Conservation (phyloP, 1,140 invertebrate species). For the Rhizoglyphus robini region DNA sequence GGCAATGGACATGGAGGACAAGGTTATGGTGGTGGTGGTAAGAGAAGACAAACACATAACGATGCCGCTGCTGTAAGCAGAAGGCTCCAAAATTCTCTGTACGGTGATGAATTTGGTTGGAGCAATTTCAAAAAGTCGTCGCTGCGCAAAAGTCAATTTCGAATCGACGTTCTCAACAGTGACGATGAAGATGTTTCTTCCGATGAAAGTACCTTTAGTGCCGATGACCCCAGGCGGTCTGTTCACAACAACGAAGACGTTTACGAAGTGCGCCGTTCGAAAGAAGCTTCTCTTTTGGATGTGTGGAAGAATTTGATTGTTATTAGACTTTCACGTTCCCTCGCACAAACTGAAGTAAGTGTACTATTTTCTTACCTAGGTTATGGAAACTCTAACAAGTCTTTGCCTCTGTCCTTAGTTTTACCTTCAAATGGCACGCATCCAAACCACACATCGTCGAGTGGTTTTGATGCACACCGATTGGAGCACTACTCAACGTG, state of each 20-base stretch:
- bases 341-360: slow-evolving; percentile 9
- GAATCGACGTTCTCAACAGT: neutral
- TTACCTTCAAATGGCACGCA: slow-evolving; percentile 21
- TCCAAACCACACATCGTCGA: slow-evolving; percentile 22
- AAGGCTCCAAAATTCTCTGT: neutral
- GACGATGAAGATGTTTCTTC: neutral
- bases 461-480: slow-evolving; percentile 22
- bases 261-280: neutral
- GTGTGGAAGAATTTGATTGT: slow-evolving; percentile 15
- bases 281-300: neutral
- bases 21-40: neutral
- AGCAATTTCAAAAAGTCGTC: neutral
- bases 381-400: neutral
- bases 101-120: neutral
- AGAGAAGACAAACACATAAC: neutral
- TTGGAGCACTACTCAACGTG: slow-evolving; percentile 13
- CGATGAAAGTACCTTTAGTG: neutral
- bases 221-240: neutral
- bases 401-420: slow-evolving; percentile 16
- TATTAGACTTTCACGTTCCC: neutral
- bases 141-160: neutral
- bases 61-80: no score
- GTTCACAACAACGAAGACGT: neutral
- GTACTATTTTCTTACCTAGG: neutral
- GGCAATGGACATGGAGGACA: neutral